These are phyloP conservation scores for Thunnus maccoyii DNA, from an alignment of 2,113 vertebrate species.

Conservation along the genomic window DNA sequence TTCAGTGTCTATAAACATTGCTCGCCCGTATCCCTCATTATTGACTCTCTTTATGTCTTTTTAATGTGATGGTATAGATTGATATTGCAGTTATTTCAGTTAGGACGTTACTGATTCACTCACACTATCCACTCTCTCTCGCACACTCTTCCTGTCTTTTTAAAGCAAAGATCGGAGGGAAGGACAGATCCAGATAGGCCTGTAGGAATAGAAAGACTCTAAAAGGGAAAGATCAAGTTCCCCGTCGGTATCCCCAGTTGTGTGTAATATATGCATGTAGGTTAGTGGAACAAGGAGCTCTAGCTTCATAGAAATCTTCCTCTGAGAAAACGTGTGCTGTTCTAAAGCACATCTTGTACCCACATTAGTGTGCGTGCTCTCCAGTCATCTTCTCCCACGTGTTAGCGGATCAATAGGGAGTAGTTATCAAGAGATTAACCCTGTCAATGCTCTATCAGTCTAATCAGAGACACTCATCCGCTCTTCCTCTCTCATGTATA, in stretches of 20 bases:
- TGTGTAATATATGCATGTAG: slow-evolving; percentile 80
- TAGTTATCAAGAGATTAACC: slow-evolving; percentile 79
- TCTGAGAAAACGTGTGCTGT: slow-evolving; percentile 26
- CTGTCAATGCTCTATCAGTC: slow-evolving; percentile 69
- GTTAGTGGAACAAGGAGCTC: slow-evolving; percentile 76
- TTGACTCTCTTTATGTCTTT: slow-evolving; percentile 2
- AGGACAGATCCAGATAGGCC: background rate
- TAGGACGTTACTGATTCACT: slow-evolving; percentile 8
- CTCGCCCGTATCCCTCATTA: background rate
- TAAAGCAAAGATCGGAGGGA: background rate
- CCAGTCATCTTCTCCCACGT: slow-evolving; percentile 38
- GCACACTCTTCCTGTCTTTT: background rate
- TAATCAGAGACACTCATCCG: slow-evolving; percentile 55
- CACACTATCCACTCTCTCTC: slow-evolving; percentile 19
- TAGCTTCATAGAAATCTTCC: slow-evolving; percentile 52
- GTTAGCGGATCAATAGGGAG: slow-evolving; percentile 73
- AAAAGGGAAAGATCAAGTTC: slow-evolving; percentile 46
- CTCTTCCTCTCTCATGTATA: slow-evolving; percentile 13
- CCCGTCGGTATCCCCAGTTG: slow-evolving; percentile 44
- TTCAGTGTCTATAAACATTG: slow-evolving; percentile 6
- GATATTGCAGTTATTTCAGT: slow-evolving; percentile 21
- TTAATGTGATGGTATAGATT: slow-evolving; percentile 4
- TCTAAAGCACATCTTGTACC: slow-evolving; percentile 1
- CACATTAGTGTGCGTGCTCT: slow-evolving; percentile 29
- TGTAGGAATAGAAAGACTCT: background rate